Conservation (phyloP, 2,113 vertebrate genomes). For the Tonatia bakeri region DNA sequence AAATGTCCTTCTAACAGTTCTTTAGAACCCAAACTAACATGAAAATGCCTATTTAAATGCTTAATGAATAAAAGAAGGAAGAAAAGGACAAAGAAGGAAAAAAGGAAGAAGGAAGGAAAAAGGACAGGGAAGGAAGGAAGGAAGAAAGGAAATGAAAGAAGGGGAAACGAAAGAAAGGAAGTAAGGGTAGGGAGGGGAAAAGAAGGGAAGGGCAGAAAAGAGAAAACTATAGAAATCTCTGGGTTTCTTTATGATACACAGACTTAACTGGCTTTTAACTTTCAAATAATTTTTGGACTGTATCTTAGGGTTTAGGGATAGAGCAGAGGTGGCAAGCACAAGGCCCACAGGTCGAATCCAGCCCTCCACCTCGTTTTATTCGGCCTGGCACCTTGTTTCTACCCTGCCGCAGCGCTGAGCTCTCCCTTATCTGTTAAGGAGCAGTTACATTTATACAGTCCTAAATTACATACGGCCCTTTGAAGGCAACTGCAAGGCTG, state of each 20-base stretch:
- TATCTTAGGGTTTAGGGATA: background rate
- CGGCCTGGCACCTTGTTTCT: too few species aligned
- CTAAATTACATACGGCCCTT: too few species aligned
- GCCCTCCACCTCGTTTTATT: too few species aligned
- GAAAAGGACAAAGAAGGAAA: background rate
- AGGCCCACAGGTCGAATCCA: too few species aligned
- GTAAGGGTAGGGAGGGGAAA: background rate
- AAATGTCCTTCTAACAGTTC: background rate
- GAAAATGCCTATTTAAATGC: background rate
- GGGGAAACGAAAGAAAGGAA: background rate
- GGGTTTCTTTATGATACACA: background rate
- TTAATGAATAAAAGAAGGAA: background rate
- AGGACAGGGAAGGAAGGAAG: background rate
- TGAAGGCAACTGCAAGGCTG: too few species aligned
- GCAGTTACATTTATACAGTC: too few species aligned
- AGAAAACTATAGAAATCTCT: background rate
- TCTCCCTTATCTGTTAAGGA: too few species aligned
- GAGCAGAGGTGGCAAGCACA: too few species aligned
- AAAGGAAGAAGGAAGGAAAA: background rate
- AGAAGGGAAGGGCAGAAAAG: background rate
- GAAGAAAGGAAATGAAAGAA: background rate
- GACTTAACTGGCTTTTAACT: background rate
- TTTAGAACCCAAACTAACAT: background rate
- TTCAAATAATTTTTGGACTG: background rate
- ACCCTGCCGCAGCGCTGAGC: too few species aligned